phyloP scores from a whole-genome alignment of 2,888 invertebrate genomes.

The Psococerastis gibbosa region DNA sequence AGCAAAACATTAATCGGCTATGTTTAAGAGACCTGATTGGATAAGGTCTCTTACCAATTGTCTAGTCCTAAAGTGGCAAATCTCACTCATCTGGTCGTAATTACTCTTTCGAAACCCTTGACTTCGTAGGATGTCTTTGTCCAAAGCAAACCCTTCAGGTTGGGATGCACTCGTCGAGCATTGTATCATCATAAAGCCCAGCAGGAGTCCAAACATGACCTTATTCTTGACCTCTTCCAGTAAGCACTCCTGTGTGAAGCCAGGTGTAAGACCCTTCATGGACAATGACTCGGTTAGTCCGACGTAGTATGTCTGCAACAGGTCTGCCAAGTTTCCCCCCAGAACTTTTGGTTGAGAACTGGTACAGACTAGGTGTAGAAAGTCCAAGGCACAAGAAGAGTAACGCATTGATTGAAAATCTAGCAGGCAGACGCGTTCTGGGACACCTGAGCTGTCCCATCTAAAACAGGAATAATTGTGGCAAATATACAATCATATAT shows the following conservation, averaged over 20 bases:
- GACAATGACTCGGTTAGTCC: background rate
- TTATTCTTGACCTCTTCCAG: background rate
- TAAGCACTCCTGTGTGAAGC: background rate
- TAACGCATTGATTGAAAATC: slow-evolving; percentile 1
- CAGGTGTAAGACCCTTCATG: background rate
- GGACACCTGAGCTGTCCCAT: background rate
- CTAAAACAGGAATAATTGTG: slow-evolving; percentile 4
- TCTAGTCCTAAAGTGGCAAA: background rate
- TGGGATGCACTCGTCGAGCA: background rate
- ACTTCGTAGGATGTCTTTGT: background rate
- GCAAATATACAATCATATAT: too few relatives aligned
- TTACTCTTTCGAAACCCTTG: background rate
- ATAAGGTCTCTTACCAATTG: background rate
- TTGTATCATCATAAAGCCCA: background rate
- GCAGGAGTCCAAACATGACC: background rate
- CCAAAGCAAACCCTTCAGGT: background rate
- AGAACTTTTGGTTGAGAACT: background rate
- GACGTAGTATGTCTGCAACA: background rate
- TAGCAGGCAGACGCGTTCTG: background rate
- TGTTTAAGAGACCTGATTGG: background rate
- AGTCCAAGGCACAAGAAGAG: slow-evolving; percentile 4
- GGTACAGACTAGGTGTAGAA: slow-evolving; percentile 3
- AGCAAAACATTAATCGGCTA: too few relatives aligned
- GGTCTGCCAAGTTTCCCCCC: background rate
- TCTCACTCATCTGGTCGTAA: background rate